phyloP scores from a whole-genome alignment of 2,888 invertebrate genomes.

The Acrocera orbiculus region DNA sequence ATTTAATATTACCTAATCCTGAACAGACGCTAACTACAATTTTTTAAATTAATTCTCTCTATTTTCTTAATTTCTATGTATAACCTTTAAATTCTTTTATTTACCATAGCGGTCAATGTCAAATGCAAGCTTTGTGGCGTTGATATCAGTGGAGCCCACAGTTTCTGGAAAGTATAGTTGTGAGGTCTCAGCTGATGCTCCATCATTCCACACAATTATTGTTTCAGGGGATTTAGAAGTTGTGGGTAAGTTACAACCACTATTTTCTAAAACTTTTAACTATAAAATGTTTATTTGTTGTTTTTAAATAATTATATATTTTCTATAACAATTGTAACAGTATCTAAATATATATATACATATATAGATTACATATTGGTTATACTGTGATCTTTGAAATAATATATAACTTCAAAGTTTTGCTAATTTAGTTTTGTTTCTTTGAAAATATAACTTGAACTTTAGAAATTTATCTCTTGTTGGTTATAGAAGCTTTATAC shows the following conservation, averaged over 20 bases:
- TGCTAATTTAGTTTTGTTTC: no score
- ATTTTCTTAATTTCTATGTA: slow-evolving; percentile 3
- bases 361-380: not conserved
- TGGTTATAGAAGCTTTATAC: no score
- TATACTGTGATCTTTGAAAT: no score
- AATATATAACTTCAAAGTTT: no score
- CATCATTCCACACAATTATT: slow-evolving; percentile 11
- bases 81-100: slow-evolving; percentile 4
- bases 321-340: no score
- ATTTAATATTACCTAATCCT: no score
- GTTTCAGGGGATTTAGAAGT: slow-evolving; percentile 12
- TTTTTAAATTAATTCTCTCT: not conserved
- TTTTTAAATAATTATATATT: no score
- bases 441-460: no score
- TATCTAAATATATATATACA: not conserved
- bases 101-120: slow-evolving; percentile 10
- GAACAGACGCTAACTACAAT: not conserved
- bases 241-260: slow-evolving; percentile 11
- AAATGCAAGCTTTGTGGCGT: slow-evolving; percentile 11
- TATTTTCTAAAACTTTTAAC: not conserved
- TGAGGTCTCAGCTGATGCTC: slow-evolving; percentile 13
- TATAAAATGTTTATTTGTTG: not conserved
- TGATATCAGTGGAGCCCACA: slow-evolving; percentile 10
- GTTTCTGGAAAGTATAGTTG: slow-evolving; percentile 12
- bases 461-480: no score